Conservation (phyloP, 2,113 vertebrate species). For the Orthonyx spaldingii region DNA sequence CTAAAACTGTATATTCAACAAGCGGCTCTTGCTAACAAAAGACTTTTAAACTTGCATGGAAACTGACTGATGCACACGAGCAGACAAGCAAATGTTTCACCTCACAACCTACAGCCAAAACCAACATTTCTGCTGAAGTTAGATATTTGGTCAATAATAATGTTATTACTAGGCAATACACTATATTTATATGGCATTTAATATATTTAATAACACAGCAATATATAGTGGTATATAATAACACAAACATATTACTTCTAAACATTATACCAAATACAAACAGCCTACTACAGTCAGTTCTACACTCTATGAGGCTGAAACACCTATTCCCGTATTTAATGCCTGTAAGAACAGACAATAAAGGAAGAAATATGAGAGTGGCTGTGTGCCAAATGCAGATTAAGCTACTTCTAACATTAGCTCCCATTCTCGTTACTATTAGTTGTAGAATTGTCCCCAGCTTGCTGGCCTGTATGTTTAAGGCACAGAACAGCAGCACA, state of each 20-base stretch:
- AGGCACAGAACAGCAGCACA: not conserved
- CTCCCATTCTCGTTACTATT: not conserved
- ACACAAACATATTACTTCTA: not conserved
- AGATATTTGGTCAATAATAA: not conserved
- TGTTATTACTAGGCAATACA: not conserved
- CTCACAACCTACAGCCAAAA: not conserved
- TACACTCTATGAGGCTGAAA: not conserved
- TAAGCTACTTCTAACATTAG: not conserved
- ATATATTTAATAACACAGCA: not conserved
- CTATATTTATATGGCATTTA: not conserved
- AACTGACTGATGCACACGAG: not conserved
- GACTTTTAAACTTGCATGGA: not conserved
- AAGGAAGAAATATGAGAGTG: not conserved
- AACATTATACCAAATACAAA: not conserved
- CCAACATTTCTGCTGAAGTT: not conserved
- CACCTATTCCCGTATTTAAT: not conserved
- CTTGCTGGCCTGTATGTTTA: not conserved
- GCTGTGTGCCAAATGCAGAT: not conserved
- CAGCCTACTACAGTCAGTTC: not conserved
- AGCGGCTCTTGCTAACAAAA: not conserved
- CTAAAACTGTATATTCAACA: not conserved
- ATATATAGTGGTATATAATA: not conserved
- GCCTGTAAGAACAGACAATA: not conserved
- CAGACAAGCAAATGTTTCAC: not conserved
- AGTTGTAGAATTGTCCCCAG: not conserved